Conservation (phyloP, 2,113 vertebrate species). For the Notarius quadriscutis region DNA sequence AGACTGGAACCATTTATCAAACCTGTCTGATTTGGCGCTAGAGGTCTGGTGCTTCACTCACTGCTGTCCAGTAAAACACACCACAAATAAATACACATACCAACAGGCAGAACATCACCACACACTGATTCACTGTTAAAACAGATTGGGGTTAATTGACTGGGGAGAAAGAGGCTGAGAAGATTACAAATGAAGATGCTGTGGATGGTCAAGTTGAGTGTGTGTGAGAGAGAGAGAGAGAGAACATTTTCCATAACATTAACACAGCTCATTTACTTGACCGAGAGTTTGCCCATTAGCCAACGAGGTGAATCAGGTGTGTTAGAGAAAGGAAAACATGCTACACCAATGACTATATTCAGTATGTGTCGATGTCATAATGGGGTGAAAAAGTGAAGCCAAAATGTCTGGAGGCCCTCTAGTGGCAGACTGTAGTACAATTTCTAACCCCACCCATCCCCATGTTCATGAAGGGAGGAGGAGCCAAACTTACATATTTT, state of each 20-base stretch:
- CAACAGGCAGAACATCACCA: not conserved
- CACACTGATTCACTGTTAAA: not conserved
- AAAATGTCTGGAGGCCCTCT: not conserved
- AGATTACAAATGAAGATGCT: not conserved
- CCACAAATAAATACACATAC: not conserved
- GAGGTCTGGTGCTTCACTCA: not conserved
- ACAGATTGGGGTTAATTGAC: slow-evolving; percentile 7
- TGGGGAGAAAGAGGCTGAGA: not conserved
- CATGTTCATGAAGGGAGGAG: not conserved
- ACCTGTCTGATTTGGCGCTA: not conserved
- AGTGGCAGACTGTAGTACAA: not conserved
- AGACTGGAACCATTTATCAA: not conserved
- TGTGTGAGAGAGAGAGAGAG: not conserved
- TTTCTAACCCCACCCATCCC: not conserved
- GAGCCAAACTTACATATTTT: not conserved
- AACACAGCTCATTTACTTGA: not conserved
- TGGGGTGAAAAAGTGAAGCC: not conserved
- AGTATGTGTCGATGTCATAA: not conserved
- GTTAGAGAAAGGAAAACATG: not conserved
- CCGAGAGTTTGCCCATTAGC: not conserved
- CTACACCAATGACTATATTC: not conserved
- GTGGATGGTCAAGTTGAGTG: not conserved
- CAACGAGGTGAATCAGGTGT: not conserved
- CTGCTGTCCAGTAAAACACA: not conserved
- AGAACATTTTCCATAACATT: not conserved